phyloP scores from a whole-genome alignment of 2,888 invertebrate species.

The Oasisia sp. region DNA sequence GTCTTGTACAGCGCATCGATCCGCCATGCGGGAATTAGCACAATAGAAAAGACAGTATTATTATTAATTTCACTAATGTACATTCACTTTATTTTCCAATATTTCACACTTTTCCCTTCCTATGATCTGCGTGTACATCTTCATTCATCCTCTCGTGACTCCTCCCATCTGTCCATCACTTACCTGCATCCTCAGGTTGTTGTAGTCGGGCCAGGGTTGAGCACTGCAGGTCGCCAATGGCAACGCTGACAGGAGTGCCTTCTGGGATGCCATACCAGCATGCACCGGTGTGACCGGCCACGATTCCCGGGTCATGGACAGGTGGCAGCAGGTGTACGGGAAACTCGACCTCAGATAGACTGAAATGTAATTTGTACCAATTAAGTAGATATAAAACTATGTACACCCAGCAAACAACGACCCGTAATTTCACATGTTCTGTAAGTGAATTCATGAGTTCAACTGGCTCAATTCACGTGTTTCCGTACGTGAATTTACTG shows the following conservation, averaged over 20 bases:
- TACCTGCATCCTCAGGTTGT: conserved; percentile 67
- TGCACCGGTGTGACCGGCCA: conserved; percentile 75
- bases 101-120: too few species aligned
- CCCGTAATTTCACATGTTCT: too few species aligned
- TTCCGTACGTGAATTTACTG: too few species aligned
- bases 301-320: conserved; percentile 72
- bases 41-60: too few species aligned
- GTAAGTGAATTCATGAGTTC: too few species aligned
- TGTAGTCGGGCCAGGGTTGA: conserved; percentile 82
- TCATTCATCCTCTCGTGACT: background rate
- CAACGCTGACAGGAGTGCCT: conserved; percentile 79
- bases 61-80: too few species aligned
- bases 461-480: too few species aligned
- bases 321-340: conserved; percentile 78
- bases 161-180: conserved; percentile 18
- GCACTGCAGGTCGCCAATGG: conserved; percentile 85
- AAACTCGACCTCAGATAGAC: conserved; percentile 74
- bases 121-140: background rate
- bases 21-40: too few species aligned
- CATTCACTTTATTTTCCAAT: too few species aligned
- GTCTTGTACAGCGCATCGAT: too few species aligned
- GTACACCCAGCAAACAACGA: too few species aligned
- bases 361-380: conserved; percentile 41
- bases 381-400: background rate
- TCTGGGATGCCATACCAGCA: conserved; percentile 81